phyloP scores from a whole-genome alignment of 92 coral and sea anemone species.

The Blastomussa wellsi region DNA sequence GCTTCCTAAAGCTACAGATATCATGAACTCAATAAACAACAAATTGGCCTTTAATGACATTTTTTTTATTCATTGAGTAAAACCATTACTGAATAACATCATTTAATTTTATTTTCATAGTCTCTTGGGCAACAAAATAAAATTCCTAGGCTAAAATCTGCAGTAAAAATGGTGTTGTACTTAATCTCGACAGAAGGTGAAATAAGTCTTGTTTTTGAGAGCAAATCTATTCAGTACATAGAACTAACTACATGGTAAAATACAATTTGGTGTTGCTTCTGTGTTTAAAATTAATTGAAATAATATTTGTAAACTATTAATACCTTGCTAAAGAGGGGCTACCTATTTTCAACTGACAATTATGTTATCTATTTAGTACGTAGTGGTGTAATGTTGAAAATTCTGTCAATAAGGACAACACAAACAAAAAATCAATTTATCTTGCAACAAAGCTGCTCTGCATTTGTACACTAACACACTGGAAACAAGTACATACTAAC shows the following conservation, averaged over 20 bases:
- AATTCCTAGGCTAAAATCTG: conserved; percentile 19
- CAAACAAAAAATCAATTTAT: not conserved
- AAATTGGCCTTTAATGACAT: conserved; percentile 7
- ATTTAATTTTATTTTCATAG: conserved; percentile 1
- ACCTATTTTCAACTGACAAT: not conserved
- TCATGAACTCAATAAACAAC: not conserved
- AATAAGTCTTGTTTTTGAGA: not conserved
- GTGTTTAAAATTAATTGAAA: not conserved
- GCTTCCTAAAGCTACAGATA: not conserved
- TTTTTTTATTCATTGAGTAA: conserved; percentile 42
- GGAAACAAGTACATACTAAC: not conserved
- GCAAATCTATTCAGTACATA: not conserved
- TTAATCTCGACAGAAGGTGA: not conserved
- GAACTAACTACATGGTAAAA: not conserved
- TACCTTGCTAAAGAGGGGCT: not conserved
- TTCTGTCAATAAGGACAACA: not conserved
- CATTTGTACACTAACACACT: not conserved
- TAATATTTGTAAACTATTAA: not conserved
- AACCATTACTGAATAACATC: conserved; percentile 43
- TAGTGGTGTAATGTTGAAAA: not conserved
- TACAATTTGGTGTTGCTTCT: not conserved
- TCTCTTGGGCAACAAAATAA: not conserved
- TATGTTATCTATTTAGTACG: not conserved
- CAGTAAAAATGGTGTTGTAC: not conserved
- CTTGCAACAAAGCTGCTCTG: not conserved